Conservation (phyloP, 1,140 invertebrate species). For the Dinothrombium tinctorium region DNA sequence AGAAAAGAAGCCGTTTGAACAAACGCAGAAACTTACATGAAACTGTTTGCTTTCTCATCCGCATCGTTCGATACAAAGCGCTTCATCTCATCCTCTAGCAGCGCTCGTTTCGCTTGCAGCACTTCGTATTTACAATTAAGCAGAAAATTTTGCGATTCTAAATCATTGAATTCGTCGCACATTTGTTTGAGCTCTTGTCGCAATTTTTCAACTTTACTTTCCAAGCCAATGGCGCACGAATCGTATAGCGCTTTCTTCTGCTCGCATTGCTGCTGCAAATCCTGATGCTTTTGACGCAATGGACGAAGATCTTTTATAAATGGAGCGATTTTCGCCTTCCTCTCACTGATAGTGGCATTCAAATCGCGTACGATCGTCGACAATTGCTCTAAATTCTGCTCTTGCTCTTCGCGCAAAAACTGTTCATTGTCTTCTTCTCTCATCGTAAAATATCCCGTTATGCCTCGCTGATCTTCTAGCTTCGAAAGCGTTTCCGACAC, state of each 20-base stretch:
- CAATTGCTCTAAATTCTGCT: slow-evolving; percentile 31
- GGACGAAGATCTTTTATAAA: slow-evolving; percentile 37
- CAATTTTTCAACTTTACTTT: slow-evolving; percentile 30
- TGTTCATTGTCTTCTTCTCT: slow-evolving; percentile 31
- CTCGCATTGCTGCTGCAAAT: slow-evolving; percentile 31
- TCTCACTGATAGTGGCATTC: slow-evolving; percentile 27
- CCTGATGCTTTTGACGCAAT: slow-evolving; percentile 27
- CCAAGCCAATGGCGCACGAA: slow-evolving; percentile 28
- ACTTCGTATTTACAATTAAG: slow-evolving; percentile 1
- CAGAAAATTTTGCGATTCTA: not conserved
- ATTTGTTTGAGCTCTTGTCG: slow-evolving; percentile 23
- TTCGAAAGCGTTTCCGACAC: slow-evolving; percentile 6
- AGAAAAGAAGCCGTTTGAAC: too few species aligned
- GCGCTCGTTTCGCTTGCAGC: not conserved
- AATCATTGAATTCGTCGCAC: not conserved
- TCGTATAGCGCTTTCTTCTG: slow-evolving; percentile 32
- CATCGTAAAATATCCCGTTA: slow-evolving; percentile 27
- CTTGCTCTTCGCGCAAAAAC: slow-evolving; percentile 30
- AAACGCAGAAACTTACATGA: slow-evolving; percentile 1
- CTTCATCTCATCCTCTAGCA: slow-evolving; percentile 1
- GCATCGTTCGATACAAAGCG: not conserved
- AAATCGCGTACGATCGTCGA: slow-evolving; percentile 29
- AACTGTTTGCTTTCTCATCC: not conserved
- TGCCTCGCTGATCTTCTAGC: slow-evolving; percentile 25
- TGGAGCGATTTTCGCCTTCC: slow-evolving; percentile 33